Evolutionary conservation across 2,113 vertebrate genomes (phyloP).

Genomic region (Mus spicilegus): DNA sequence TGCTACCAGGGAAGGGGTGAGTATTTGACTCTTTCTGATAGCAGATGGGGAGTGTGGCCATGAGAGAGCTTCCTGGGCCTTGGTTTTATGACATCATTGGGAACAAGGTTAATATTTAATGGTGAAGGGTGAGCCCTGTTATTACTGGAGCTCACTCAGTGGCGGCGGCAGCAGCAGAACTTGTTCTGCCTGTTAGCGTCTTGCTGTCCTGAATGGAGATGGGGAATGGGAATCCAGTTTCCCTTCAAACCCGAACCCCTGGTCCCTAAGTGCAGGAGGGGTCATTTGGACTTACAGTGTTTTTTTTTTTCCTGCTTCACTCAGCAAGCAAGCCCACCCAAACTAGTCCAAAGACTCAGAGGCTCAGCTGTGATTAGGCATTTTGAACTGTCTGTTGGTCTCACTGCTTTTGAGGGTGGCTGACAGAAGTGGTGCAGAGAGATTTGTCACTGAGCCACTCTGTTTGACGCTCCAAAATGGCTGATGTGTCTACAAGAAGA

Average conservation of each 20-base stretch:
- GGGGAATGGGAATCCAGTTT: constrained; percentile 74
- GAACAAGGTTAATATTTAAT: constrained; percentile 80
- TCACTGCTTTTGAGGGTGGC: not conserved
- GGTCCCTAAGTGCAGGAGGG: constrained; percentile 54
- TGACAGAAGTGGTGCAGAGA: not conserved
- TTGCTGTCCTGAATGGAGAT: constrained; percentile 50
- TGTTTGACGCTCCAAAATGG: not conserved
- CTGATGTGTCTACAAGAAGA: not conserved
- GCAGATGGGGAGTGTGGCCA: constrained; percentile 10
- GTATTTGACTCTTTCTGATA: not conserved
- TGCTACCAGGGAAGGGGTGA: not conserved
- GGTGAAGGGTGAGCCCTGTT: constrained; percentile 74
- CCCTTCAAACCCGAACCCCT: constrained; percentile 68
- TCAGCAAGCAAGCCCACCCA: not conserved
- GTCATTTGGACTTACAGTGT: not conserved
- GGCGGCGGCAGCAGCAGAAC: constrained; percentile 75
- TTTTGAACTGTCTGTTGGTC: not conserved
- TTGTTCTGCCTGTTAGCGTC: constrained; percentile 75
- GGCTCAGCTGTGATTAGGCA: fast-evolving
- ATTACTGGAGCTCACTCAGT: constrained; percentile 72
- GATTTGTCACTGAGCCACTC: not conserved
- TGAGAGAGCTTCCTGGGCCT: constrained; percentile 36
- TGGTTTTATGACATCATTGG: constrained; percentile 64
- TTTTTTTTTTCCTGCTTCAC: constrained; percentile 43
- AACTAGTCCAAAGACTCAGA: not conserved